Percentiles rank a stretch among this genome's conserved stretches.
Evolutionary conservation across 2,888 invertebrate species (phyloP).

Genomic region (Gymnoscelis rufifasciata): DNA sequence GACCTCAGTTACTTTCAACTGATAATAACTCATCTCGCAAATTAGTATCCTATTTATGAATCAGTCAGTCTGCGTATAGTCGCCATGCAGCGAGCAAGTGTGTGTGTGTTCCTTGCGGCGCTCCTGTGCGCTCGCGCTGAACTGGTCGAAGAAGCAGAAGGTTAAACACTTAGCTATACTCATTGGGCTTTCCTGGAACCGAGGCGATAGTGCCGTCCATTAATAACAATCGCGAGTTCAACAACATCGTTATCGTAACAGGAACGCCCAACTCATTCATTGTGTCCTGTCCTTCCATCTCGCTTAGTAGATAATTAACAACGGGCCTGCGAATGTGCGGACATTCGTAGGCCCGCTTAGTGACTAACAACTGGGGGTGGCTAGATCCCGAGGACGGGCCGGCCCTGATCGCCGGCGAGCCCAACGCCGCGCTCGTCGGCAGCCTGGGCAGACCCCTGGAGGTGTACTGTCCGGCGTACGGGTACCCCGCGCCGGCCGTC

Average conservation of each 20-base stretch:
- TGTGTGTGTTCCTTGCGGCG: slow-evolving; percentile 40
- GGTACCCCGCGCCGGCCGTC: slow-evolving; percentile 87
- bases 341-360: slow-evolving; percentile 40
- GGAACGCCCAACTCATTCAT: slow-evolving; percentile 40
- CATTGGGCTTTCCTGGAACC: slow-evolving; percentile 38
- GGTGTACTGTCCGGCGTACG: slow-evolving; percentile 89
- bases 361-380: slow-evolving; percentile 47
- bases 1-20: not conserved
- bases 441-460: slow-evolving; percentile 84
- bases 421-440: slow-evolving; percentile 82
- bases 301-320: slow-evolving; percentile 48
- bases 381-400: slow-evolving; percentile 79
- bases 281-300: slow-evolving; percentile 32
- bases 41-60: not conserved
- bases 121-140: slow-evolving; percentile 44
- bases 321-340: slow-evolving; percentile 47
- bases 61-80: slow-evolving; percentile 16
- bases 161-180: slow-evolving; percentile 42
- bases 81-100: slow-evolving; percentile 39
- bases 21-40: slow-evolving; percentile 5
- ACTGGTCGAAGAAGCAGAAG: slow-evolving; percentile 33
- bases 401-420: slow-evolving; percentile 84
- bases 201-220: not conserved
- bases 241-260: slow-evolving; percentile 19
- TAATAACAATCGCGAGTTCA: not conserved